Evolutionary conservation across 1,140 invertebrate species (phyloP).

Genomic region (Pissodes strobi): DNA sequence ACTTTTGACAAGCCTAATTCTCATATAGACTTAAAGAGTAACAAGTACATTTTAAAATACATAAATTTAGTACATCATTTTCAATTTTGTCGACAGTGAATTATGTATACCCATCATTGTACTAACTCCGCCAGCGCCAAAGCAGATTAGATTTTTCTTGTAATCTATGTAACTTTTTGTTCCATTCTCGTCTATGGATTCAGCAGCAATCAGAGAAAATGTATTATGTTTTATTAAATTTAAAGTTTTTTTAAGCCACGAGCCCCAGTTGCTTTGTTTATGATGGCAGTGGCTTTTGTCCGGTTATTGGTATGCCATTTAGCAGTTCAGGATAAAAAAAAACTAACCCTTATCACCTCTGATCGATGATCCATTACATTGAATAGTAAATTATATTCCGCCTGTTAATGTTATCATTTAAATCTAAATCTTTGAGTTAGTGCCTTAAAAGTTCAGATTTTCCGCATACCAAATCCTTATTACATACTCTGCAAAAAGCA

Average conservation of each 20-base stretch:
- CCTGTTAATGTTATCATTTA: no score
- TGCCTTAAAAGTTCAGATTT: constrained; percentile 24
- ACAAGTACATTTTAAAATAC: constrained; percentile 52
- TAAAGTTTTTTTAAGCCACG: background rate
- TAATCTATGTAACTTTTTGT: background rate
- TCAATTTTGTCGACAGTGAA: constrained; percentile 33
- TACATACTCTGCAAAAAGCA: constrained; percentile 10
- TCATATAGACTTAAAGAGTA: constrained; percentile 44
- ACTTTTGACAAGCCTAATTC: constrained; percentile 11
- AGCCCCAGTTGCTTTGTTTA: background rate
- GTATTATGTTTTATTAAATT: background rate
- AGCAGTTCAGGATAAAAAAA: background rate
- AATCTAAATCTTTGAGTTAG: no score
- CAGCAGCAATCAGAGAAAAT: background rate
- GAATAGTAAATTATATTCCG: no score
- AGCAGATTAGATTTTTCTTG: constrained; percentile 26
- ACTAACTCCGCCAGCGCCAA: constrained; percentile 26
- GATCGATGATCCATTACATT: no score
- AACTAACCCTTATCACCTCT: no score
- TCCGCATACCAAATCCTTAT: constrained; percentile 18
- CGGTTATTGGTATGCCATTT: constrained; percentile 2
- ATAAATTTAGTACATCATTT: constrained; percentile 47
- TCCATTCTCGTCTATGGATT: no score
- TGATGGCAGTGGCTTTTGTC: background rate
- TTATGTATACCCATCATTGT: constrained; percentile 28